Evolutionary conservation across 1,140 invertebrate genomes (phyloP), one percentile per base, ranked within the genome.

Genomic region (Drosophila serrata): DNA sequence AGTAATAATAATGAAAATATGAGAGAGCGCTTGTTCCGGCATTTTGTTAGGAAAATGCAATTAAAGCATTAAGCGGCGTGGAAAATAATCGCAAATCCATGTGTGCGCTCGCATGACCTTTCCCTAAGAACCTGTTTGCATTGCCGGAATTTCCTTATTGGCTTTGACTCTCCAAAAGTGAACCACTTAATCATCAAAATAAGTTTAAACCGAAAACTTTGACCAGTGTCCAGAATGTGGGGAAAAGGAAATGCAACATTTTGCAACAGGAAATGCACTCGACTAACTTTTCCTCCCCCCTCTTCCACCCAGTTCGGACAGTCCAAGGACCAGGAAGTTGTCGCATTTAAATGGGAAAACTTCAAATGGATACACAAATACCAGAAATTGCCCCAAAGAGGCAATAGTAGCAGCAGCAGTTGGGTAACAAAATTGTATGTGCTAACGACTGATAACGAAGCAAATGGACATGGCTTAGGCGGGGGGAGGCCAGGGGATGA

Each of bases 341-440:
- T 82, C 56, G 59, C 59, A 82, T 82, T 82, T 82, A 67, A 82
- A 82, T 82, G 75, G 62, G 81, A 82, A 82, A 82, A 82, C 75
- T 82, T 82, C 48, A 80, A 75, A 68, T 79, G 60, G 49, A 78
- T 72, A 49, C 42, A 68, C 70, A 78, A 76, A 57, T 49, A 68
- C 48, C 57, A 48, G 51, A 43, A 69, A 61, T 45, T 33, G 46
- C 27, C 65, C 62, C 65, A 33, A 42, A 24, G n/a, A 27, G 56
- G 53, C 48, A 62, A 9, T 15, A 22, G 45, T 15, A 27, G 51
- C 48, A 61, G 24, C 24, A 27, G 48, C 27, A 31, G n/a, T 1
- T 49, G 59, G 27, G 43, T 15, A 60, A 49, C 68, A 51, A 29
- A 57, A 37, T 40, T 45, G 56, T 48, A 64, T 49, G 59, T 57